Evolutionary conservation across 2,113 vertebrate genomes (phyloP).

Genomic region (Podarcis raffonei): DNA sequence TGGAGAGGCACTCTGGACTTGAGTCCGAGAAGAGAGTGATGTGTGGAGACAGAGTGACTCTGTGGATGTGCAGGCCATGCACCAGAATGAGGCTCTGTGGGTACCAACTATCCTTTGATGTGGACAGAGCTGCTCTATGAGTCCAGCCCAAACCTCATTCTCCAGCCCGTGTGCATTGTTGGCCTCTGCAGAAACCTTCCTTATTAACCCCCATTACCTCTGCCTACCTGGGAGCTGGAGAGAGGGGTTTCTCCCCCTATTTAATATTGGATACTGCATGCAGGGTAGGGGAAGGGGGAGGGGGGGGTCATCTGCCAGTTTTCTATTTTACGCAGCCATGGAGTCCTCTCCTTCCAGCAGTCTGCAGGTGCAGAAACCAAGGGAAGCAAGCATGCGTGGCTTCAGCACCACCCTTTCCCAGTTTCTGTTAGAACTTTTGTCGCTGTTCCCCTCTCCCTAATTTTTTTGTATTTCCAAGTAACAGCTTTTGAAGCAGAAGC

Average conservation of each 20-base stretch:
- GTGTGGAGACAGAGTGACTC: conserved; percentile 17
- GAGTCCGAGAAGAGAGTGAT: background rate
- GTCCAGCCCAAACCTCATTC: conserved; percentile 11
- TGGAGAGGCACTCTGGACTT: background rate
- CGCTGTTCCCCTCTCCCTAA: conserved; percentile 19
- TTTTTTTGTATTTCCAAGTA: conserved; percentile 56
- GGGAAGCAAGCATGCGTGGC: conserved; percentile 17
- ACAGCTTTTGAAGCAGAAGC: conserved; percentile 39
- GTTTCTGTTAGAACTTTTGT: conserved; percentile 50
- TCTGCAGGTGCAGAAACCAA: conserved; percentile 39
- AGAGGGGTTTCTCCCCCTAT: conserved; percentile 42
- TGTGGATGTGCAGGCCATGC: background rate
- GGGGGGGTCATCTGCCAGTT: conserved; percentile 56
- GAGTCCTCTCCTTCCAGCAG: conserved; percentile 44
- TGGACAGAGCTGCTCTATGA: conserved; percentile 1
- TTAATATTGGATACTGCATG: conserved; percentile 46
- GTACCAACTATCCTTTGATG: background rate
- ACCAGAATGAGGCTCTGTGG: background rate
- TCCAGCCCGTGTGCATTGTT: conserved; percentile 27
- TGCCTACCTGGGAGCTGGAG: conserved; percentile 64
- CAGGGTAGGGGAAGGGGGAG: conserved; percentile 59
- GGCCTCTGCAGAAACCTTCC: conserved; percentile 36
- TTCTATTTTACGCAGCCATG: background rate
- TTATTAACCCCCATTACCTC: conserved; percentile 51
- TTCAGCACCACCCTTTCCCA: conserved; percentile 33